Evolutionary conservation across 2,888 invertebrate species (phyloP).

Genomic region (Poecilobothrus nobilitatus): DNA sequence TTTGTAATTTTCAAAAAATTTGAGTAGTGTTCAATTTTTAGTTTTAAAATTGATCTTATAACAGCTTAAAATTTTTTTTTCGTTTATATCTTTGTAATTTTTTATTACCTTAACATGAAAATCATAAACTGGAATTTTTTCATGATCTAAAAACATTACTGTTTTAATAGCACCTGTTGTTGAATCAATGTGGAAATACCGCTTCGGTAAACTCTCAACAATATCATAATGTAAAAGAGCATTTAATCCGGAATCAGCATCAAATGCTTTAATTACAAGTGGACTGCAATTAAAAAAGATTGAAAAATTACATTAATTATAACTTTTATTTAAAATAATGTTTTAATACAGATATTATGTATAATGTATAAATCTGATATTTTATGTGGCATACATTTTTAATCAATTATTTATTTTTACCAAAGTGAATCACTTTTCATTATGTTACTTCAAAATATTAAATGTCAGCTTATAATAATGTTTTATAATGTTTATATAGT

Average conservation of each 20-base stretch:
- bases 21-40: too few relatives aligned
- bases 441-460: too few relatives aligned
- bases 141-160: slow-evolving; percentile 70
- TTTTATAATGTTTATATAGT: too few relatives aligned
- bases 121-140: slow-evolving; percentile 56
- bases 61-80: too few relatives aligned
- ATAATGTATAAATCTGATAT: slow-evolving; percentile 5
- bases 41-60: too few relatives aligned
- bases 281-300: slow-evolving; percentile 48
- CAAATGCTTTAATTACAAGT: slow-evolving; percentile 73
- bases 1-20: too few relatives aligned
- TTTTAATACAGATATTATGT: too few relatives aligned
- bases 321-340: not conserved
- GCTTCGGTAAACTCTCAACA: slow-evolving; percentile 65
- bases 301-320: slow-evolving; percentile 11
- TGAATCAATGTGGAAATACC: slow-evolving; percentile 76
- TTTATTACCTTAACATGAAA: slow-evolving; percentile 67
- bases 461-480: too few relatives aligned
- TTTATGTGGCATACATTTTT: too few relatives aligned
- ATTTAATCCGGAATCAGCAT: slow-evolving; percentile 80
- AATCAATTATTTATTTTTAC: too few relatives aligned
- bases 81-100: too few relatives aligned
- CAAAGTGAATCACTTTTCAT: too few relatives aligned
- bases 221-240: slow-evolving; percentile 78
- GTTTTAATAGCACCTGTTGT: slow-evolving; percentile 81